phyloP scores from a whole-genome alignment of 2,113 vertebrate species.

The Varanus salvator region DNA sequence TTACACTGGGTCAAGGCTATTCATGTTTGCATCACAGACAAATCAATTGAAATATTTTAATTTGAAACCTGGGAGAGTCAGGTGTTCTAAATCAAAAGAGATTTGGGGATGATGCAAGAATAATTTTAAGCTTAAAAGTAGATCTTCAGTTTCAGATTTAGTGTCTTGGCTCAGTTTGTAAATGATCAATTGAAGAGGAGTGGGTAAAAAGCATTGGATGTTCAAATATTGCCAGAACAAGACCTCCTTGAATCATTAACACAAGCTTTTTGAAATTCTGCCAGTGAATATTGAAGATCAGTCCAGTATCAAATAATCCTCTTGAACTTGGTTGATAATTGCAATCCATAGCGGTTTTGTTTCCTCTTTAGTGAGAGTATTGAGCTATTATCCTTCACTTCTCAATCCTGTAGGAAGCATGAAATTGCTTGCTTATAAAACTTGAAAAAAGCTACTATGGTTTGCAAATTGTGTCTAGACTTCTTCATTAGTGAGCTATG shows the following conservation, averaged over 20 bases:
- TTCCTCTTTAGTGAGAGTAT: not conserved
- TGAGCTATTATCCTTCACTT: slow-evolving; percentile 16
- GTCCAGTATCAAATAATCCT: slow-evolving; percentile 4
- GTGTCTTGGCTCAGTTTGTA: slow-evolving; percentile 1
- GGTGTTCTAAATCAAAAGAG: not conserved
- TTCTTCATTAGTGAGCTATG: not conserved
- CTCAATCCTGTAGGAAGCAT: slow-evolving; percentile 11
- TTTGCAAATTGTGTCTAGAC: slow-evolving; percentile 12
- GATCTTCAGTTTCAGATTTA: not conserved
- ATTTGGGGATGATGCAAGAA: not conserved
- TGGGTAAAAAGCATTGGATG: not conserved
- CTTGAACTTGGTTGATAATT: slow-evolving; percentile 13
- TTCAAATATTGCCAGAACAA: slow-evolving; percentile 2
- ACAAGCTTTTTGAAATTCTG: slow-evolving; percentile 6
- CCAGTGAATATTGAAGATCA: not conserved
- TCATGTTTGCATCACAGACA: slow-evolving; percentile 19
- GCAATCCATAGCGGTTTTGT: slow-evolving; percentile 10
- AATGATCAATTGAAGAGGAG: not conserved
- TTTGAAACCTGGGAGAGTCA: not conserved
- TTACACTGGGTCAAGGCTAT: not conserved
- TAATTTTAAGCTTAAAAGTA: slow-evolving; percentile 3
- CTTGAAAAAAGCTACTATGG: not conserved
- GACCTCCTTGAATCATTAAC: slow-evolving; percentile 3
- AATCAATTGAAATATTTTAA: slow-evolving; percentile 18
- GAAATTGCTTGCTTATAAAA: slow-evolving; percentile 6